phyloP scores from a whole-genome alignment of 1,140 invertebrate species.

The Bombus sibiricus region DNA sequence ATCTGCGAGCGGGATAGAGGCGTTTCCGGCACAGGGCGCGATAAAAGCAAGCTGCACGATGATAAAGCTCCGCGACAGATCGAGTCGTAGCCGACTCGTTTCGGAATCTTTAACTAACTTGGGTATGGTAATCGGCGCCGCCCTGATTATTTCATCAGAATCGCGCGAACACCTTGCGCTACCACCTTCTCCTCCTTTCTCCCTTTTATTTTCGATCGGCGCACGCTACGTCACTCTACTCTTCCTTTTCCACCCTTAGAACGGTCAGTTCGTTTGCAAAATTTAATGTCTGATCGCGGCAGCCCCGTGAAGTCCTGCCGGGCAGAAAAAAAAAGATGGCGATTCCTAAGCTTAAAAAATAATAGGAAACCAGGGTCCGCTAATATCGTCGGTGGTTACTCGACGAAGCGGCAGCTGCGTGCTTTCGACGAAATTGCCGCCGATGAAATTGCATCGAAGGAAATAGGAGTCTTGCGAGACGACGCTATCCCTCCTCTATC shows the following conservation, averaged over 20 bases:
- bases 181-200: background rate
- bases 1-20: background rate
- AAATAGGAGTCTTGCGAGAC: slow-evolving; percentile 32
- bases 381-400: slow-evolving; percentile 57
- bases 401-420: slow-evolving; percentile 63
- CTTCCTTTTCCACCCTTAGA: background rate
- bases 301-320: slow-evolving; percentile 48
- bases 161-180: slow-evolving; percentile 55
- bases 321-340: slow-evolving; percentile 10
- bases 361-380: slow-evolving; percentile 36
- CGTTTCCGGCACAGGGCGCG: background rate
- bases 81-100: slow-evolving; percentile 12
- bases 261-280: slow-evolving; percentile 50
- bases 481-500: slow-evolving; percentile 10
- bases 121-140: slow-evolving; percentile 31
- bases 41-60: slow-evolving; percentile 23
- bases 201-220: too few relatives aligned
- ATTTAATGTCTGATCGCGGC: slow-evolving; percentile 63
- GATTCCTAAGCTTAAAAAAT: slow-evolving; percentile 34
- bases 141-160: slow-evolving; percentile 59
- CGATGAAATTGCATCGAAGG: slow-evolving; percentile 53
- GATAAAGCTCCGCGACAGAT: slow-evolving; percentile 9
- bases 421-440: slow-evolving; percentile 63
- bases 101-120: background rate
- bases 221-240: background rate